Conservation (phyloP, 2,888 invertebrate species). For the Oxystoma pomonae region DNA sequence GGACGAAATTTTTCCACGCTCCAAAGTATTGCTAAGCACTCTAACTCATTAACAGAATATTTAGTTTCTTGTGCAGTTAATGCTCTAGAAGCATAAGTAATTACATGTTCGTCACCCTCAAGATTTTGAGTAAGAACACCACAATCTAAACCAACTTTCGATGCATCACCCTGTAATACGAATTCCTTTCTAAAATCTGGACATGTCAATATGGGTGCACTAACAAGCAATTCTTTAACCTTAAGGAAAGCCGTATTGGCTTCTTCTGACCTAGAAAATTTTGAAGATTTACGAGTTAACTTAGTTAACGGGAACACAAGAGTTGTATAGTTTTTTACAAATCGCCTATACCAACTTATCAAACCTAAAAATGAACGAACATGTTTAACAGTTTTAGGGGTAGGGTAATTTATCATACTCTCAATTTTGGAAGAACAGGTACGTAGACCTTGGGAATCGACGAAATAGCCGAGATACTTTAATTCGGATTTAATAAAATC, state of each 20-base stretch:
- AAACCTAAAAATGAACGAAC: background rate
- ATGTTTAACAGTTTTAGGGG: background rate
- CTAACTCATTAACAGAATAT: conserved; percentile 21
- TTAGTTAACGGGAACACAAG: background rate
- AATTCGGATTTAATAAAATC: background rate
- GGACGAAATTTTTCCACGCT: conserved; percentile 20
- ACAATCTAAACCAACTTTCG: conserved; percentile 9
- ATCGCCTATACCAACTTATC: background rate
- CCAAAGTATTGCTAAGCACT: conserved; percentile 23
- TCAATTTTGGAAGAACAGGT: background rate
- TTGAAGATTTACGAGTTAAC: background rate
- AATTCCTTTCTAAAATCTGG: conserved; percentile 4
- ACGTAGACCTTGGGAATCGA: background rate
- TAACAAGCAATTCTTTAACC: background rate
- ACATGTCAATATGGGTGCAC: conserved; percentile 5
- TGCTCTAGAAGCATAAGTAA: conserved; percentile 15
- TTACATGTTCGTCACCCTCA: conserved; percentile 13
- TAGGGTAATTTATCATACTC: background rate
- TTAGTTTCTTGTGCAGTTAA: conserved; percentile 17
- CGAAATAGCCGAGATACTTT: background rate
- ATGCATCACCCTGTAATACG: conserved; percentile 6
- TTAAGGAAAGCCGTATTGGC: background rate
- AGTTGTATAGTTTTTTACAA: background rate
- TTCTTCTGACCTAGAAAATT: background rate
- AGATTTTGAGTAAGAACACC: conserved; percentile 11